These are phyloP conservation scores for Cyphomyrus plagiostoma DNA, from an alignment of 2,113 vertebrate genomes.

Conservation along the genomic window DNA sequence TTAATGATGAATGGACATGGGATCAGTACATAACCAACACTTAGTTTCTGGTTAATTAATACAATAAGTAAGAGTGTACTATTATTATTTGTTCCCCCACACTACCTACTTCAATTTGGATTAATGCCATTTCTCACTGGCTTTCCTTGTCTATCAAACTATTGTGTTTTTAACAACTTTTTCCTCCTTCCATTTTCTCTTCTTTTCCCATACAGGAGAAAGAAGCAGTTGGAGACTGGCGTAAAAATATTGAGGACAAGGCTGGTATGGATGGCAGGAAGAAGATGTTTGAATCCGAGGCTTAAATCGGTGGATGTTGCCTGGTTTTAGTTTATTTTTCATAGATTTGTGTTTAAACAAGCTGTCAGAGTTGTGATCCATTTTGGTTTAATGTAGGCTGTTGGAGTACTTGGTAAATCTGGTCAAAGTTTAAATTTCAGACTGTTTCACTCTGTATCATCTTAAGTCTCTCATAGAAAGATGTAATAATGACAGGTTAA, in stretches of 20 bases:
- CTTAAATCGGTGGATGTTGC: conserved; percentile 38
- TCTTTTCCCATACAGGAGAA: neutral
- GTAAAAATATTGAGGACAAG: conserved; percentile 98
- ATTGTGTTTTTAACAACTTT: neutral
- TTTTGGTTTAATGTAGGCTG: neutral
- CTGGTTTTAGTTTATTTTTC: neutral
- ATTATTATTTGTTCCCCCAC: neutral
- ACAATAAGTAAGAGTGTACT: neutral
- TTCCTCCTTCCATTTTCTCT: neutral
- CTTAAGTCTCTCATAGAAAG: neutral
- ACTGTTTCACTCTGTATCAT: neutral
- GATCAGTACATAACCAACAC: neutral
- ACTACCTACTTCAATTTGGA: neutral
- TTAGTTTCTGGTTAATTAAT: neutral
- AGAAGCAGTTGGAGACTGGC: conserved; percentile 80
- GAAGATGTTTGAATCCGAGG: conserved; percentile 91
- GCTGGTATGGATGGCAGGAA: conserved; percentile 91
- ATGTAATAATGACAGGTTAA: neutral
- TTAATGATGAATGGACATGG: neutral
- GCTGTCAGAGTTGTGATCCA: neutral
- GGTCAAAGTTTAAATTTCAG: neutral
- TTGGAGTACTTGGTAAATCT: neutral
- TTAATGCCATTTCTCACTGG: neutral
- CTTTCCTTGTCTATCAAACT: neutral
- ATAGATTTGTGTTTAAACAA: neutral